These are phyloP conservation scores for Nettapus auritus DNA, from an alignment of 2,113 vertebrate genomes.

Conservation along the genomic window DNA sequence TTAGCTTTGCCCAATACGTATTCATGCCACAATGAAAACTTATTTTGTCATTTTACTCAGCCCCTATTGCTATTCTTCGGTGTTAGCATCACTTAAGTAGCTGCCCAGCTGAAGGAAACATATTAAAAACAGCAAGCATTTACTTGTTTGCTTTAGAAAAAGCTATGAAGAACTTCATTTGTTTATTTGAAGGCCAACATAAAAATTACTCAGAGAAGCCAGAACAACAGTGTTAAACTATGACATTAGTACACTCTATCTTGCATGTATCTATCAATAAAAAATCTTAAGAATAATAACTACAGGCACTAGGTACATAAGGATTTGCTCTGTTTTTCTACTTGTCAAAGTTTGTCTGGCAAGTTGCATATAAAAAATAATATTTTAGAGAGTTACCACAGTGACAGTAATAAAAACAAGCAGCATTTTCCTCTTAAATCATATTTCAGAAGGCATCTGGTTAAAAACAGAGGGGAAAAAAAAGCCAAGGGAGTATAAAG, in stretches of 20 bases:
- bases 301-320: not conserved
- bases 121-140: conserved; percentile 8
- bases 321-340: not conserved
- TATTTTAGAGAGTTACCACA: not conserved
- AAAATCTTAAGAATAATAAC: not conserved
- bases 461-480: not conserved
- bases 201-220: not conserved
- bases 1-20: not conserved
- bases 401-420: not conserved
- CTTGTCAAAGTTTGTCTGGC: conserved; percentile 8
- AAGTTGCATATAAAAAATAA: not conserved
- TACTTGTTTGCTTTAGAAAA: conserved; percentile 1
- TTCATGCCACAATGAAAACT: conserved; percentile 1
- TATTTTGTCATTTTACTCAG: not conserved
- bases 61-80: not conserved
- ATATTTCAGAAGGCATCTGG: not conserved
- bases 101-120: conserved; percentile 10
- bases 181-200: conserved; percentile 1
- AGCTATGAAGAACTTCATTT: not conserved
- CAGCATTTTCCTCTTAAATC: conserved; percentile 4
- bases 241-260: not conserved
- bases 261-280: not conserved
- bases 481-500: not conserved
- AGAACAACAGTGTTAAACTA: not conserved
- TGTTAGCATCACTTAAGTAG: not conserved